Conservation (phyloP, 2,888 invertebrate genomes). For the Galerucella nymphaeae region DNA sequence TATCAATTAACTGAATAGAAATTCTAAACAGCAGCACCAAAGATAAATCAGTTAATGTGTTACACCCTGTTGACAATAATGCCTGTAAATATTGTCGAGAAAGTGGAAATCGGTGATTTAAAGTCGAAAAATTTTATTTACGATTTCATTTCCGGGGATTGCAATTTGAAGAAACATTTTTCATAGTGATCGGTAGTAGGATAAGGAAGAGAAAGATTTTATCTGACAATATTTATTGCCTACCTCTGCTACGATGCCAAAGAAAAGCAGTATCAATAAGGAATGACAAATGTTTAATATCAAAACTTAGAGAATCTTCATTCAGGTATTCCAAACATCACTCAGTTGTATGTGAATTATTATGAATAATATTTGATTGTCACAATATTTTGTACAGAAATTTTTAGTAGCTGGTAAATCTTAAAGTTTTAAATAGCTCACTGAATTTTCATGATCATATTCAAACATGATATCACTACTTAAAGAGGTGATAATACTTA, state of each 20-base stretch:
- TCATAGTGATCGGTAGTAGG: conserved; percentile 1
- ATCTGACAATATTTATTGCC: conserved; percentile 36
- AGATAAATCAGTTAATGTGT: too few species aligned
- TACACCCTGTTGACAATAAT: background rate
- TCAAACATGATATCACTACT: too few species aligned
- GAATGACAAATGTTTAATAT: conserved; percentile 16
- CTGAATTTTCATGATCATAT: too few species aligned
- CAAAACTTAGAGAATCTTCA: too few species aligned
- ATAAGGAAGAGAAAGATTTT: conserved; percentile 11
- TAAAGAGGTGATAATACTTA: too few species aligned
- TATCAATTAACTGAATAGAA: too few species aligned
- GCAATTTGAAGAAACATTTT: conserved; percentile 33
- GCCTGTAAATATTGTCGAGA: background rate
- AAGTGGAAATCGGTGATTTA: conserved; percentile 22
- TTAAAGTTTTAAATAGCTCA: too few species aligned
- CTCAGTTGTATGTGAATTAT: too few species aligned
- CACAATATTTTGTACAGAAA: too few species aligned
- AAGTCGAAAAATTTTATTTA: conserved; percentile 20
- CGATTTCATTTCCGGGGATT: conserved; percentile 20
- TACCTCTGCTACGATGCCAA: conserved; percentile 12
- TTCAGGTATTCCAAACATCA: background rate
- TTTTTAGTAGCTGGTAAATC: too few species aligned
- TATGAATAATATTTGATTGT: too few species aligned
- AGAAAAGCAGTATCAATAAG: conserved; percentile 28
- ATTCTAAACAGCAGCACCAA: too few species aligned